Percentiles rank a stretch among this genome's conserved stretches.
Evolutionary conservation across 2,888 invertebrate genomes (phyloP).

Genomic region (Oxyteleia sp.): DNA sequence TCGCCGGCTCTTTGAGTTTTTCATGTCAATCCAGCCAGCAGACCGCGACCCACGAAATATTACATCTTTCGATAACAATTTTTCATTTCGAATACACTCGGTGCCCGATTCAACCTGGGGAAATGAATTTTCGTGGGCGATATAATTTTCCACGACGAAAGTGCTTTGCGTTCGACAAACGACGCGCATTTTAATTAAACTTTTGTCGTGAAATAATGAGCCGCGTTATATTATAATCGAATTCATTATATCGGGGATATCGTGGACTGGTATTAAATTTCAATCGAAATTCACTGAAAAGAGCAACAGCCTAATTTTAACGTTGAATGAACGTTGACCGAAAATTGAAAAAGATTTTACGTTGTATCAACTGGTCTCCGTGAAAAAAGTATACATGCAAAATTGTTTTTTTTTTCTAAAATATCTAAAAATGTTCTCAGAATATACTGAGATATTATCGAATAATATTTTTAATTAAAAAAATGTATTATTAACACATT

Average conservation of each 20-base stretch:
- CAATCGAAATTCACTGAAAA: too few relatives aligned
- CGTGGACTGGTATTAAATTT: constrained; percentile 16
- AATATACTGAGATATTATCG: too few relatives aligned
- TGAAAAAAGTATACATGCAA: too few relatives aligned
- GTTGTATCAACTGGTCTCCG: too few relatives aligned
- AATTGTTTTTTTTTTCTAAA: too few relatives aligned
- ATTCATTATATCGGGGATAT: constrained; percentile 30
- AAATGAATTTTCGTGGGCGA: constrained; percentile 19
- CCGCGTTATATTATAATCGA: constrained; percentile 25
- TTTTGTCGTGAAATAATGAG: constrained; percentile 32
- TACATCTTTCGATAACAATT: constrained; percentile 49
- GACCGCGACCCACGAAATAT: constrained; percentile 33
- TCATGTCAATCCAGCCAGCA: constrained; percentile 24
- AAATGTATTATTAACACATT: too few relatives aligned
- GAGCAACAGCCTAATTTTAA: too few relatives aligned
- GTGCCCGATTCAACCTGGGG: neutral
- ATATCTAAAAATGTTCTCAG: too few relatives aligned
- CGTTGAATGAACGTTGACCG: too few relatives aligned
- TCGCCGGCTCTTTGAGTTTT: constrained; percentile 46
- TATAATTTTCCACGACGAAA: constrained; percentile 34
- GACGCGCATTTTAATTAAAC: constrained; percentile 39
- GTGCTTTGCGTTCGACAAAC: constrained; percentile 24
- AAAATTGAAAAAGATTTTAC: too few relatives aligned
- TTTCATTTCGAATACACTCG: constrained; percentile 22
- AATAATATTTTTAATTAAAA: too few relatives aligned